A percentile compares a stretch with the other conserved stretches of the same genome.
Evolutionary conservation across 2,888 invertebrate species (phyloP).

Genomic region (Spilosoma lubricipeda): DNA sequence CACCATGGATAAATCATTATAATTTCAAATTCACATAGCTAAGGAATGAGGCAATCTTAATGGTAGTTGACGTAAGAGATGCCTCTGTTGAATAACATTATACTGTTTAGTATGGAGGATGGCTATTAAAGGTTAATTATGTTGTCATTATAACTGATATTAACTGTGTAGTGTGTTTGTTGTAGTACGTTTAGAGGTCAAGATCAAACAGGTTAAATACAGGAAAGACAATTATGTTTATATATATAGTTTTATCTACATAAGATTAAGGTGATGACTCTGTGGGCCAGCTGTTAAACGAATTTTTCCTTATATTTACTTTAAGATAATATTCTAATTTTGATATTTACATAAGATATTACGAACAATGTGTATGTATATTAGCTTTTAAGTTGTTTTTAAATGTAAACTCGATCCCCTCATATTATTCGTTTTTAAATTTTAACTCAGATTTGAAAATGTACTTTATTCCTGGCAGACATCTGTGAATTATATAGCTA

Average conservation of each 20-base stretch:
- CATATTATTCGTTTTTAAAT: too few species aligned
- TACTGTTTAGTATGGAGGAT: conserved; percentile 20
- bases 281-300: not conserved
- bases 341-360: not conserved
- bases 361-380: not conserved
- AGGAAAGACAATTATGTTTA: conserved; percentile 5
- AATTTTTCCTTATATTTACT: not conserved
- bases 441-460: not conserved
- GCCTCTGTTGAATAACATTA: conserved; percentile 16
- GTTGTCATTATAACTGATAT: conserved; percentile 20
- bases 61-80: conserved; percentile 34
- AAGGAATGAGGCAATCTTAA: conserved; percentile 7
- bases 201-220: conserved; percentile 11
- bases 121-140: conserved; percentile 18
- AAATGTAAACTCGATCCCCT: not conserved
- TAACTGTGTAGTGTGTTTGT: conserved; percentile 5
- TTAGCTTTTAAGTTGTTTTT: not conserved
- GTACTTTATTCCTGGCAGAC: not conserved
- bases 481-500: not conserved
- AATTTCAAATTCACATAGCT: conserved; percentile 52
- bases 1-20: conserved; percentile 37
- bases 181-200: conserved; percentile 20
- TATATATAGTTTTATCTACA: not conserved
- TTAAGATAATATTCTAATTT: not conserved
- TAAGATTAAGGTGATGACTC: not conserved